A percentile compares a stretch with the other conserved stretches of the same genome.
Evolutionary conservation across 2,113 vertebrate species (phyloP).

Genomic region (Epinephelus cyanopodus): DNA sequence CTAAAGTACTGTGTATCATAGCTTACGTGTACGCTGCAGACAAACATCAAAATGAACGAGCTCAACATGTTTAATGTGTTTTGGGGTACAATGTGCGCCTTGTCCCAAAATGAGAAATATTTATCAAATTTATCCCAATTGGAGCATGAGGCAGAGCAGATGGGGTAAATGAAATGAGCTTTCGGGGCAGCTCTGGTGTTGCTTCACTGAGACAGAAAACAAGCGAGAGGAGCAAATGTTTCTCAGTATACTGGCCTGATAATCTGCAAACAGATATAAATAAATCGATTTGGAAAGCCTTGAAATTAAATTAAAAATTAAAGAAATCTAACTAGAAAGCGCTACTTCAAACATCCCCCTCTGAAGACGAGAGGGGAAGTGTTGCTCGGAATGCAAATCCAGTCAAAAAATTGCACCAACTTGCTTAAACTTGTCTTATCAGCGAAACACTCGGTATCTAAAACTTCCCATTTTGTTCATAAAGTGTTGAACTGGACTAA

Average conservation of each 20-base stretch:
- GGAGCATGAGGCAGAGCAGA: constrained; percentile 64
- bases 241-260: constrained; percentile 12
- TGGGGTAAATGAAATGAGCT: constrained; percentile 63
- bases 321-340: constrained; percentile 23
- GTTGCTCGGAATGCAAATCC: constrained; percentile 31
- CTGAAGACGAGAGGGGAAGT: background rate
- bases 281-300: constrained; percentile 30
- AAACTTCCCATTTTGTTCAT: constrained; percentile 51
- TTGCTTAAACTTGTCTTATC: constrained; percentile 45
- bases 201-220: constrained; percentile 38
- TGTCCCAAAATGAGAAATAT: constrained; percentile 48
- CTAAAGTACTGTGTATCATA: background rate
- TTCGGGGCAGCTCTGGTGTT: constrained; percentile 30
- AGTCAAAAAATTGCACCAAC: constrained; percentile 31
- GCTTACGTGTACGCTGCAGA: background rate
- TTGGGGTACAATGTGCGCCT: constrained; percentile 7
- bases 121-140: constrained; percentile 59
- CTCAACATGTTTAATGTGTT: background rate
- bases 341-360: background rate
- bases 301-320: constrained; percentile 25
- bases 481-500: constrained; percentile 41
- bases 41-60: constrained; percentile 13
- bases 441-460: constrained; percentile 39
- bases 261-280: constrained; percentile 42
- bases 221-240: constrained; percentile 14